Evolutionary conservation across 2,113 vertebrate genomes (phyloP), one percentile per base, ranked within the genome.

Genomic region (Benitochromis conjunctus): DNA sequence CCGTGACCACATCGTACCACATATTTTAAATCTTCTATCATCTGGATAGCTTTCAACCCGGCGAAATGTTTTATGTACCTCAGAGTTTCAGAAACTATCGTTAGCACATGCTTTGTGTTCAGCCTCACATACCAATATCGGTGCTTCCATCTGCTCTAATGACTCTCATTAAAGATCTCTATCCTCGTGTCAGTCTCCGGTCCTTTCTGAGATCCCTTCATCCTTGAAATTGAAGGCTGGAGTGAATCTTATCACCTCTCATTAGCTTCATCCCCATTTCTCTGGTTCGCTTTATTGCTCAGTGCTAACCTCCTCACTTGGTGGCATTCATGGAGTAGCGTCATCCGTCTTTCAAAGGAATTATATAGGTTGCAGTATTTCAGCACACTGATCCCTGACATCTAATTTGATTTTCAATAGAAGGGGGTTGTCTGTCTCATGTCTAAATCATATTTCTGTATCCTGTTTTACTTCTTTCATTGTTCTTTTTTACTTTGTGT

Each of bases 231-330:
- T 95, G 94, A 95, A 94, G 94, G 93, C 90, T 90, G 88, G 80
- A 92, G 90, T 94, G 94, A 95, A 95, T 95, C 94, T 91, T 95
- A 95, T 96, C 92, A 80, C 93, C 93, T 94, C 94, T 95, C 94
- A 96, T 96, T 96, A 95, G 94, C 92, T 88, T 93, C 92, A 89
- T 94, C 92, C 91, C 88, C 87, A 87, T 93, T 92, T 94, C 86
- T 89, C 88, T 64, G 84, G 84, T 87, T 92, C 79, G 60, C 81
- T 93, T 94, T 94, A 95, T 93, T 94, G 84, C 93, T 89, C 80
- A 78, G 80, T 36, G 90, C 93, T 96, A 95, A 95, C 94, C 94
- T 95, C 94, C 92, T 94, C 90, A 93, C 92, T 93, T 87, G 55
- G 82, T 56, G 84, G 86, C 88, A 89, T 91, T 92, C 89, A 60